phyloP scores from a whole-genome alignment of 2,113 vertebrate species.

The Lepidiolamprologus cunningtoni region DNA sequence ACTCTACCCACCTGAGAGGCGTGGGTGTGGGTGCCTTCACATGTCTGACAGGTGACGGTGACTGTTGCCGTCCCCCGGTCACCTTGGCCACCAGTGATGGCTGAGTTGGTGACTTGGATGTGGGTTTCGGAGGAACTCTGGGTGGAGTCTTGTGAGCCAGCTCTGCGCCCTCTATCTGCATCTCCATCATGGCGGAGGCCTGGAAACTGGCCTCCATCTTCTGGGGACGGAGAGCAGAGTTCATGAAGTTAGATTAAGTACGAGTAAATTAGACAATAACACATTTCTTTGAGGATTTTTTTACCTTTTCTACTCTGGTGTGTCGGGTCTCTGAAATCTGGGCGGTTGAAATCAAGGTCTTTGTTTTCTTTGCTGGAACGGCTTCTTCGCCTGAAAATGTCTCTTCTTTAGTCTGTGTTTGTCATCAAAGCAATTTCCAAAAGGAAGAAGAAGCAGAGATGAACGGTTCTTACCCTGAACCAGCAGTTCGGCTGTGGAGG shows the following conservation, averaged over 20 bases:
- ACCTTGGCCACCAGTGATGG: conserved; percentile 73
- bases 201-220: conserved; percentile 86
- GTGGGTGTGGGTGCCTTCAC: conserved; percentile 88
- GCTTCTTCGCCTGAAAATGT: conserved; percentile 80
- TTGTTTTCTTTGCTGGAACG: conserved; percentile 96
- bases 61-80: conserved; percentile 82
- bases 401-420: background rate
- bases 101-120: conserved; percentile 86
- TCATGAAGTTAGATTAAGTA: background rate
- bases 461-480: conserved; percentile 79
- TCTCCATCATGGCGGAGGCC: conserved; percentile 81
- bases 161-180: conserved; percentile 74
- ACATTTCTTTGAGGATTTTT: background rate
- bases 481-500: conserved; percentile 90
- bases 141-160: conserved; percentile 91
- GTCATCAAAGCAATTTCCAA: background rate
- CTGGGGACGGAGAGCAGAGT: conserved; percentile 53
- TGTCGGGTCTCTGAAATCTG: conserved; percentile 85
- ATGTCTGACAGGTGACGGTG: conserved; percentile 89
- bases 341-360: conserved; percentile 87
- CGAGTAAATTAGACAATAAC: background rate
- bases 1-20: conserved; percentile 79
- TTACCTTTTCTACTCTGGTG: conserved; percentile 86
- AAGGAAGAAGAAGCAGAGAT: background rate
- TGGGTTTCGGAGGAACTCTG: conserved; percentile 83